Evolutionary conservation across 2,113 vertebrate species (phyloP), one percentile per base, ranked within the genome.

Genomic region (Nannobrachium achirus): DNA sequence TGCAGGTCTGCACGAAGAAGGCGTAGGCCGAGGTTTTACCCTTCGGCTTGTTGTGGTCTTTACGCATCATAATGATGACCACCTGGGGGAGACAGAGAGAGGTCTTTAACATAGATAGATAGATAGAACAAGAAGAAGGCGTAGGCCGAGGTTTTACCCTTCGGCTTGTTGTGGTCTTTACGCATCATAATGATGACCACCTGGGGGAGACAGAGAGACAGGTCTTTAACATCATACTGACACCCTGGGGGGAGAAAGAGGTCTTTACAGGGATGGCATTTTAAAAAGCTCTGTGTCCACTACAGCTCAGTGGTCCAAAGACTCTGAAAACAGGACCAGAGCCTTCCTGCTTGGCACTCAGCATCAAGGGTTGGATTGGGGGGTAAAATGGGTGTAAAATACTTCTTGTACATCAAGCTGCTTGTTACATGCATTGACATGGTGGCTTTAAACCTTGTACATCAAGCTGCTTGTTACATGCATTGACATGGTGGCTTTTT

Each of bases 21-120:
- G 96, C 96, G 19, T 98, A 98, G 4, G 96, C 95, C 18, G 96
- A 97, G 89, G 97, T 98, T 84, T 98, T 97, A 74, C 97, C 96
- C 86, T 95, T 91, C 33, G 96, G 96, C 88, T 97, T 98, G 76
- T 97, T 98, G 44, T 93, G 94, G 89, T 98, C 96, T 79, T 88
- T 89, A 75, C 95, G 96, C 61, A 95, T 96, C 96, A 98, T 98
- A 18, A 41, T 91, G 88, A 48, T 67, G 46, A 56, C 67, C 75
- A 52, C 0, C 45, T 46, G 49, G 57, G 41, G 7, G 8, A 2
- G 19, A 44, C 10, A 8, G 1, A 20, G 39, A 58, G 8, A 45
- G 44, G n/a, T n/a, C n/a, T n/a, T n/a, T n/a, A n/a, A 19, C 8
- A 6, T 14, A 9, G 56, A 57, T 8, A 41, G 50, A 52, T 5